These are phyloP conservation scores for Tachina grossa DNA, from an alignment of 2,888 invertebrate species.

Conservation along the genomic window DNA sequence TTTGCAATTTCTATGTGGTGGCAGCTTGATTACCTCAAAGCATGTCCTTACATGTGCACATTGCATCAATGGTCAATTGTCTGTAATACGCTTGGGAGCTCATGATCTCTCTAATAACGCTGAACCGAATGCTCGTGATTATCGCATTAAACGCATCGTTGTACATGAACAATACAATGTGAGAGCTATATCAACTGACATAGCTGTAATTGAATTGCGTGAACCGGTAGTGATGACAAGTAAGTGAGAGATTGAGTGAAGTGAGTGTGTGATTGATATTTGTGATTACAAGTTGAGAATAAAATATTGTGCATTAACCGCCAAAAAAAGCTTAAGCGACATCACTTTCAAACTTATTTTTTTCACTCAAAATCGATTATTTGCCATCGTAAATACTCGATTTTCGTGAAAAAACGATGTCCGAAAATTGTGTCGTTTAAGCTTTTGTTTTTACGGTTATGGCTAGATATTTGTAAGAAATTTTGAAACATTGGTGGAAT, in stretches of 20 bases:
- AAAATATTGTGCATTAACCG: too few relatives aligned
- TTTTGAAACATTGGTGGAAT: too few relatives aligned
- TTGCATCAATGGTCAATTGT: conserved; percentile 78
- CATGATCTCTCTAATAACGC: conserved; percentile 85
- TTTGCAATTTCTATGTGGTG: conserved; percentile 88
- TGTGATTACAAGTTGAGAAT: too few relatives aligned
- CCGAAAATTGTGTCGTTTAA: too few relatives aligned
- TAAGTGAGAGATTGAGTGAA: conserved; percentile 62
- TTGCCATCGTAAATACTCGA: too few relatives aligned
- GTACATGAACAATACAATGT: conserved; percentile 88
- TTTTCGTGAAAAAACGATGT: too few relatives aligned
- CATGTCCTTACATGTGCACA: conserved; percentile 90
- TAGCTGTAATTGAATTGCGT: conserved; percentile 88
- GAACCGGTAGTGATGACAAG: conserved; percentile 75
- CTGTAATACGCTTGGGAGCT: conserved; percentile 89
- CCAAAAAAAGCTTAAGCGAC: too few relatives aligned
- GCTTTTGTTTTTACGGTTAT: too few relatives aligned
- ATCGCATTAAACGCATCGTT: conserved; percentile 85
- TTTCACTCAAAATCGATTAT: too few relatives aligned
- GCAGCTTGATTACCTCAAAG: conserved; percentile 87
- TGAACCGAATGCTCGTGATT: conserved; percentile 86
- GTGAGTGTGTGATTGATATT: too few relatives aligned
- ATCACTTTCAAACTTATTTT: too few relatives aligned
- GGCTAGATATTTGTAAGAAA: too few relatives aligned
- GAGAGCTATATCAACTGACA: conserved; percentile 86